A percentile compares a stretch with the other conserved stretches of the same genome.
Evolutionary conservation across 2,113 vertebrate genomes (phyloP).

Genomic region (Theropithecus gelada): DNA sequence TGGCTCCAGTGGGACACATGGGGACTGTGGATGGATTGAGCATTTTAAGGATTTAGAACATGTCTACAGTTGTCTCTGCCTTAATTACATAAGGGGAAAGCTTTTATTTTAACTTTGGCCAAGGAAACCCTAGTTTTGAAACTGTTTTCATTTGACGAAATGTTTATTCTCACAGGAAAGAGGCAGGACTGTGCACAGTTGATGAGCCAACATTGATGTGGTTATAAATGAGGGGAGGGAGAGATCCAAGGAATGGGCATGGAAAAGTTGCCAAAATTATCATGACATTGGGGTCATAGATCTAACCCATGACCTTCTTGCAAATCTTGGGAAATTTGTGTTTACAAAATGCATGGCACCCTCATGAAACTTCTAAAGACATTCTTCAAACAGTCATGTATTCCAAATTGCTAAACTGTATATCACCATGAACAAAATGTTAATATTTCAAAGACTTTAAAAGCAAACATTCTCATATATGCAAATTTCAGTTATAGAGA

Average conservation of each 20-base stretch:
- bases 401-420: constrained; percentile 55
- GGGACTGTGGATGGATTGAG: constrained; percentile 49
- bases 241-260: constrained; percentile 60
- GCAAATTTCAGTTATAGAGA: constrained; percentile 62
- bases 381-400: constrained; percentile 66
- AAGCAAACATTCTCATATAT: constrained; percentile 66
- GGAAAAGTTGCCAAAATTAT: constrained; percentile 61
- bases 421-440: constrained; percentile 70
- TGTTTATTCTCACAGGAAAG: constrained; percentile 76
- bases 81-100: constrained; percentile 68
- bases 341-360: constrained; percentile 69
- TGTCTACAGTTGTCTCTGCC: constrained; percentile 68
- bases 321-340: constrained; percentile 74
- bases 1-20: constrained; percentile 47
- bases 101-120: constrained; percentile 78
- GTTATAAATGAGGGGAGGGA: constrained; percentile 62
- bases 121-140: constrained; percentile 72
- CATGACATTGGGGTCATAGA: constrained; percentile 64
- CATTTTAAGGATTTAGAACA: constrained; percentile 67
- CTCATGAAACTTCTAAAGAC: constrained; percentile 71
- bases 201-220: constrained; percentile 67
- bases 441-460: constrained; percentile 70
- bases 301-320: constrained; percentile 73
- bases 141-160: constrained; percentile 76
- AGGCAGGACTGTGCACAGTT: constrained; percentile 1